Evolutionary conservation across 2,113 vertebrate species (phyloP).

Genomic region (Rhinolophus sinicus): DNA sequence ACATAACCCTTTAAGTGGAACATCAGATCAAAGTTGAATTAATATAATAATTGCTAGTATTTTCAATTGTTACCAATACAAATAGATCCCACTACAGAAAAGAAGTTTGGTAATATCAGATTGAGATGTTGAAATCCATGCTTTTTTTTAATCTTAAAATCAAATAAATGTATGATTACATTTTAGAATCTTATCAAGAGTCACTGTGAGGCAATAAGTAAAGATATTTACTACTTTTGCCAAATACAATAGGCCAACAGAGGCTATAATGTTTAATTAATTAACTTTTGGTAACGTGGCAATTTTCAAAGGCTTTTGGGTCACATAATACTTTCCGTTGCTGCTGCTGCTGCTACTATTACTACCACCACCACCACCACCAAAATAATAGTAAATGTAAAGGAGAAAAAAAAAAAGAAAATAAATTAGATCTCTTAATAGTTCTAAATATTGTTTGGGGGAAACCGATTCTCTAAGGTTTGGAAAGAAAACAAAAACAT

Average conservation of each 20-base stretch:
- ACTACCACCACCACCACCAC: not conserved
- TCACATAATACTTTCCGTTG: slow-evolving; percentile 17
- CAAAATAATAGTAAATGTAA: not conserved
- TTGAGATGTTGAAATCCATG: not conserved
- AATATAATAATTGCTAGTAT: slow-evolving; percentile 39
- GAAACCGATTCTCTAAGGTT: slow-evolving; percentile 1
- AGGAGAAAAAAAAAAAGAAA: slow-evolving; percentile 60
- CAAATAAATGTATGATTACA: not conserved
- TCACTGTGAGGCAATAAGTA: not conserved
- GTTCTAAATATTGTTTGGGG: slow-evolving; percentile 54
- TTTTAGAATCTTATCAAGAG: slow-evolving; percentile 13
- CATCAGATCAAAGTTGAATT: not conserved
- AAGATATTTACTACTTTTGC: slow-evolving; percentile 36
- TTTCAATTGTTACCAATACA: slow-evolving; percentile 34
- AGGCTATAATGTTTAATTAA: slow-evolving; percentile 38
- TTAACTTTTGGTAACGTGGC: not conserved
- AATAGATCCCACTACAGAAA: slow-evolving; percentile 18
- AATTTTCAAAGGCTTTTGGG: slow-evolving; percentile 40
- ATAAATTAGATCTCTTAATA: not conserved
- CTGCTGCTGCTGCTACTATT: not conserved
- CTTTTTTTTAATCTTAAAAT: slow-evolving; percentile 48
- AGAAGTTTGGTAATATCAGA: slow-evolving; percentile 30
- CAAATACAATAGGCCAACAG: slow-evolving; percentile 34
- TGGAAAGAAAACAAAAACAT: slow-evolving; percentile 49
- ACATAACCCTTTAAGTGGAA: not conserved